Evolutionary conservation across 1,140 invertebrate genomes (phyloP), one percentile per base, ranked within the genome.

Genomic region (Drosophila sproati): DNA sequence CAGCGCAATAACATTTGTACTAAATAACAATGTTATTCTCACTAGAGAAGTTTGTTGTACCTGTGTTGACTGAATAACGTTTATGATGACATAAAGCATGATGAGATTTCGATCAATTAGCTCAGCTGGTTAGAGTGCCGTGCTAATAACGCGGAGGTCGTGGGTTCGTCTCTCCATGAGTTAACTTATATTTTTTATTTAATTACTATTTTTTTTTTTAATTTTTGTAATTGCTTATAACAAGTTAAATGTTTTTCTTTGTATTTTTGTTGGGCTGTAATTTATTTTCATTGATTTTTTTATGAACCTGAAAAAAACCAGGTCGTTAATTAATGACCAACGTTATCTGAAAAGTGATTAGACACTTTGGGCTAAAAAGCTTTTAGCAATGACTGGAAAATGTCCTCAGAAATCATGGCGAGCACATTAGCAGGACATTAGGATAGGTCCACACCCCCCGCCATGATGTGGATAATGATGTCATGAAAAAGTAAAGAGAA

Each of bases 131-230:
- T 93, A 93, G 93, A 93, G 93, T 93, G 93, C 93, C 93, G 93
- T 93, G 93, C 93, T 93, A 93, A 93, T 93, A 94, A 94, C 94
- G 93, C 94, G 93, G 94, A 94, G 94, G 93, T 94, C 94, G 93
- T 92, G 93, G 93, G 94, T 94, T 94, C 94, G 94, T 94, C 93
- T 93, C 94, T 85, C 68, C 85, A 89, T 89, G 85, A 78, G 85
- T 85, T 85, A 89, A 4, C 1, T 1, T 3, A 2, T 61, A 2
- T 56, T 73, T 59, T 69, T 77, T 67, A 35, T 20, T 20, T 20
- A 20, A 20, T 20, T 29, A 28, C n/a, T 7, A 6, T 59, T 31
- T 67, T 55, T 34, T 12, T 45, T 54, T 32, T 48, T 12, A 55
- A 50, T 10, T 12, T 50, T 45, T 66, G 20, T 20, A 48, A 43